Base-by-base conservation (phyloP, 2,888 invertebrate genomes). In the Aporophyla lueneburgensis region DNA sequence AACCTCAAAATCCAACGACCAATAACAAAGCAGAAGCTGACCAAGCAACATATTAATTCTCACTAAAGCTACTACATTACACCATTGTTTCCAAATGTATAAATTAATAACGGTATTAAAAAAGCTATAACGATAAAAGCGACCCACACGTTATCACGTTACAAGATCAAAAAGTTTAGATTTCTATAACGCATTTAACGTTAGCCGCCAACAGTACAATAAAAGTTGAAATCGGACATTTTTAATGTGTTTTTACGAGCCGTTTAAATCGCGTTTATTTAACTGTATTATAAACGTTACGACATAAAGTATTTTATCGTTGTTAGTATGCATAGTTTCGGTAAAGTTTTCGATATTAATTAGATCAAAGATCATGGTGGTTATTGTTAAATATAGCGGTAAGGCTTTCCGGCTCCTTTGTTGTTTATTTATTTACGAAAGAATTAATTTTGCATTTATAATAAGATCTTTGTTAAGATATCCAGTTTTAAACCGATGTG, bases 241-340 rank as follows among this genome's bases (percentile, higher is more conserved):
- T 84, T 90, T 89, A 90, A 92, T 87, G 90, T 86, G 81, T 86
- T 90, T 93, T 93, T 91, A 93, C 89, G 91, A 91, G 88, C 90
- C 86, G 86, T 89, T 92, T 89, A 89, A 83, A 88, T 90, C 88
- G 92, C 89, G 84, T 88, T 92, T 89, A 87, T 86, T 89, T 91
- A 87, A 91, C 88, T 90, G 88, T 89, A 86, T 86, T 87, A 88
- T 90, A 90, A 92, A 89, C 81, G 89, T 88, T 89, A 85, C 66
- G 79, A 88, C 88, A 86, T 82, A 74, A 84, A 71, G 63, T 81
- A 73, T 83, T 79, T 84, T 67, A 71, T 69, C 79, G 87, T 89
- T 88, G 77, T 85, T 71, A 65, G 27, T 58, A 56, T 83, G 79
- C 86, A 85, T 80, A 83, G 71, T 78, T 67, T 82, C 43, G 56